phyloP scores from a whole-genome alignment of 2,888 invertebrate genomes.

The Thereva unica region DNA sequence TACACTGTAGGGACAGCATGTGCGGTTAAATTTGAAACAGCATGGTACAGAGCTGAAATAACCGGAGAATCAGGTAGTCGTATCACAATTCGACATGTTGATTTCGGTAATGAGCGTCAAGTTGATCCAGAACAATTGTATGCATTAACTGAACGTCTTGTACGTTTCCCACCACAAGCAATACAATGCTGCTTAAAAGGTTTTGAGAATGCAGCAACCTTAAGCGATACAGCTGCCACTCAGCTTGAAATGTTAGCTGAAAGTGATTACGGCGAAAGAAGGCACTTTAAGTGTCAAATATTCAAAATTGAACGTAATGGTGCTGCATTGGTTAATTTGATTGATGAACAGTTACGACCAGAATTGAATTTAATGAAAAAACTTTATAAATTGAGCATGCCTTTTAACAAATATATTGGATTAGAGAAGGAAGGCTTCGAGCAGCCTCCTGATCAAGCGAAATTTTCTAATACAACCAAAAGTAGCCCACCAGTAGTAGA shows the following conservation, averaged over 20 bases:
- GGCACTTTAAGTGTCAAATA: slow-evolving; percentile 56
- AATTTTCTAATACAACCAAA: no score
- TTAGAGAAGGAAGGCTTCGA: slow-evolving; percentile 51
- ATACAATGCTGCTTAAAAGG: slow-evolving; percentile 76
- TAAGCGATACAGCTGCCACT: slow-evolving; percentile 49
- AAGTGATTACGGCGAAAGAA: slow-evolving; percentile 58
- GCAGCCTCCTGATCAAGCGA: no score
- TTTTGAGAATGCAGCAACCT: slow-evolving; percentile 56
- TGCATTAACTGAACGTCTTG: slow-evolving; percentile 66
- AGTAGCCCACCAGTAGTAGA: no score
- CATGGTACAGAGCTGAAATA: slow-evolving; percentile 84
- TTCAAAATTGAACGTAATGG: slow-evolving; percentile 48
- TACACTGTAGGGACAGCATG: slow-evolving; percentile 67
- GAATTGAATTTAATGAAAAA: slow-evolving; percentile 64
- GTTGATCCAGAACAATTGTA: slow-evolving; percentile 66
- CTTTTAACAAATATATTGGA: slow-evolving; percentile 55
- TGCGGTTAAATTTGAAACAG: slow-evolving; percentile 77
- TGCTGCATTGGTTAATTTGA: slow-evolving; percentile 61
- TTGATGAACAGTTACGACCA: slow-evolving; percentile 62
- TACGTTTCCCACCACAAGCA: slow-evolving; percentile 73
- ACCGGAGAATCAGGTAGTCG: slow-evolving; percentile 62
- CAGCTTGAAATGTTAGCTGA: slow-evolving; percentile 72
- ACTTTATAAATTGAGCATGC: slow-evolving; percentile 59
- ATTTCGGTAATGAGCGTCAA: slow-evolving; percentile 93
- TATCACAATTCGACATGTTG: slow-evolving; percentile 81